Percentiles rank a stretch among this genome's conserved stretches.
Evolutionary conservation across 2,888 invertebrate species (phyloP).

Genomic region (Lordiphosa fenestrarum): DNA sequence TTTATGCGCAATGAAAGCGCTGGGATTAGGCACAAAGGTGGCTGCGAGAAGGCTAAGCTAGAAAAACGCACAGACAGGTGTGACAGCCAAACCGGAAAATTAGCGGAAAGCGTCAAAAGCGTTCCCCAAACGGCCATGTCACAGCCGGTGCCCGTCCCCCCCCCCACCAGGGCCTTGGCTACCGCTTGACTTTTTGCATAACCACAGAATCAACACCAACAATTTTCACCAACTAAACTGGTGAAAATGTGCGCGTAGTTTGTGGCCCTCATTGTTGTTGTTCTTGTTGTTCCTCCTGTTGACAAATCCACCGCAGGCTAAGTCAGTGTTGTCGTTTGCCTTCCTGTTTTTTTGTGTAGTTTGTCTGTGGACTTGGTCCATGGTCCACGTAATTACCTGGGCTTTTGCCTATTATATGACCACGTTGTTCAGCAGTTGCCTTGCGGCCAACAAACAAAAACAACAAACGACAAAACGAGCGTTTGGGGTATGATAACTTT

Average conservation of each 20-base stretch:
- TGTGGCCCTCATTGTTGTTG: conserved; percentile 42
- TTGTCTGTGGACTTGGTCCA: conserved; percentile 46
- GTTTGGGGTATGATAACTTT: conserved; percentile 49
- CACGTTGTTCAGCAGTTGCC: conserved; percentile 63
- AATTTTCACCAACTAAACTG: conserved; percentile 43
- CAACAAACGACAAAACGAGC: conserved; percentile 19
- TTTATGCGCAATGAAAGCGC: conserved; percentile 72
- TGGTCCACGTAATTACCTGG: conserved; percentile 64
- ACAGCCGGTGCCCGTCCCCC: conserved; percentile 39
- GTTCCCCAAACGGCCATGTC: conserved; percentile 71
- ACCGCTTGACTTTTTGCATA: conserved; percentile 54
- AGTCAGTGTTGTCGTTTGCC: conserved; percentile 28
- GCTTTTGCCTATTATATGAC: conserved; percentile 59
- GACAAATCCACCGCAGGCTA: conserved; percentile 65
- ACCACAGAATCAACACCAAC: conserved; percentile 45
- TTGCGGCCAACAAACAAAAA: conserved; percentile 19
- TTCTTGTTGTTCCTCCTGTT: conserved; percentile 34
- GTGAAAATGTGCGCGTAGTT: conserved; percentile 66
- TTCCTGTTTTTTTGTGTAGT: conserved; percentile 26
- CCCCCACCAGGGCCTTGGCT: conserved; percentile 6
- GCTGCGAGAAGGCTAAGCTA: conserved; percentile 38
- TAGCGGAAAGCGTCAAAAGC: conserved; percentile 75
- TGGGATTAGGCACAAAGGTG: conserved; percentile 53
- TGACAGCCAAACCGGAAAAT: conserved; percentile 72
- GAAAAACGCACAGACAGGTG: conserved; percentile 51